Evolutionary conservation across 64 coral and sea anemone genomes (phyloP).

Genomic region (Hydrozoanthus tunicans): DNA sequence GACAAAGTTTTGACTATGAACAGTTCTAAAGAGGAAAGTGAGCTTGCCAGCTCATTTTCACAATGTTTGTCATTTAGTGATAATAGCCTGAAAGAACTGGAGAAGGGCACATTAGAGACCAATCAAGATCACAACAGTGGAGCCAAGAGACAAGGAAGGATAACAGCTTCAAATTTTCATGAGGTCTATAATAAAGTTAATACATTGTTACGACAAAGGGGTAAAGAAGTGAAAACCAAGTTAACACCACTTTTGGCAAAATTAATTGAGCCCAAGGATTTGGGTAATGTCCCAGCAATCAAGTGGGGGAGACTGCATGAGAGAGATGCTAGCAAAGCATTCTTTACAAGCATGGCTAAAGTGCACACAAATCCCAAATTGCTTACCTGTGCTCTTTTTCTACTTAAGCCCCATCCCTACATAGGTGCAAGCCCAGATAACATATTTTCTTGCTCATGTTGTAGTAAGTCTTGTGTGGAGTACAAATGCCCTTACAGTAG

Average conservation of each 20-base stretch:
- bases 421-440: conserved; percentile 49
- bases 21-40: neutral
- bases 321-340: conserved; percentile 49
- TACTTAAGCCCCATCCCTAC: conserved; percentile 16
- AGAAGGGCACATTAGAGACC: conserved; percentile 32
- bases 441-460: conserved; percentile 53
- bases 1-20: neutral
- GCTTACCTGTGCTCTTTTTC: conserved; percentile 3
- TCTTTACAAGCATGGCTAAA: conserved; percentile 1
- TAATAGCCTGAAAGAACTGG: neutral
- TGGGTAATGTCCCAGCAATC: conserved; percentile 58
- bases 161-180: conserved; percentile 61
- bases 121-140: neutral
- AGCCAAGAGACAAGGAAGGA: conserved; percentile 51
- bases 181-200: conserved; percentile 67
- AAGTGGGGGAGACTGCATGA: conserved; percentile 57
- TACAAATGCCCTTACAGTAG: conserved; percentile 57
- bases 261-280: conserved; percentile 25
- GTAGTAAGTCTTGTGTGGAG: conserved; percentile 37
- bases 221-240: conserved; percentile 48
- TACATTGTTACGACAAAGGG: conserved; percentile 33
- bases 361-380: neutral
- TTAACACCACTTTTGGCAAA: conserved; percentile 49
- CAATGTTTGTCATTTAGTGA: conserved; percentile 45
- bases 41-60: conserved; percentile 17